Conservation (phyloP, 2,888 invertebrate genomes). For the Nineta flava region DNA sequence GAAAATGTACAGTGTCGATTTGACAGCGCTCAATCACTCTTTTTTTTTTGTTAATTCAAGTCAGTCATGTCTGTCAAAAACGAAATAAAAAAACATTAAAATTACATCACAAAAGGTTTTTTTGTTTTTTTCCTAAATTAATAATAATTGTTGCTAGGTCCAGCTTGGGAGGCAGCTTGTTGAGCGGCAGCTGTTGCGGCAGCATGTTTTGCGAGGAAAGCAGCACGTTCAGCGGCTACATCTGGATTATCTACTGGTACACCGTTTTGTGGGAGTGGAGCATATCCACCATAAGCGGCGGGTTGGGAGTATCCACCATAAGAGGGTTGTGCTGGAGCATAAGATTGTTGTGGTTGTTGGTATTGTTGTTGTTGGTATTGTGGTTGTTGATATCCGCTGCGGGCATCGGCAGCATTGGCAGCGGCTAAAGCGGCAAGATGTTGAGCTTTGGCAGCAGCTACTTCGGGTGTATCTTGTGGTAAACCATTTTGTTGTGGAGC, state of each 20-base stretch:
- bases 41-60: too few species aligned
- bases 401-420: neutral
- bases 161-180: conserved; percentile 10
- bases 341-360: conserved; percentile 26
- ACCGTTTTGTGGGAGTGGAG: neutral
- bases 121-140: too few species aligned
- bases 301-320: neutral
- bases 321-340: conserved; percentile 10
- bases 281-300: conserved; percentile 4
- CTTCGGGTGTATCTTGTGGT: conserved; percentile 8
- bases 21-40: too few species aligned
- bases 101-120: conserved; percentile 15
- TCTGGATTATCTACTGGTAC: conserved; percentile 7
- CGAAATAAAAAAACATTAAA: conserved; percentile 10
- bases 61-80: too few species aligned
- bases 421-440: conserved; percentile 1
- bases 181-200: conserved; percentile 14
- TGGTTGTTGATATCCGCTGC: conserved; percentile 8
- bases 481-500: neutral
- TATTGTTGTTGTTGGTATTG: conserved; percentile 7
- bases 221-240: conserved; percentile 10
- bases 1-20: too few species aligned
- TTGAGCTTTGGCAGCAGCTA: conserved; percentile 8
- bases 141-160: conserved; percentile 16
- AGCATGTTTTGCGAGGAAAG: conserved; percentile 13